Conservation (phyloP, 2,797 vertebrate genomes). For the Cyprinella venusta region DNA sequence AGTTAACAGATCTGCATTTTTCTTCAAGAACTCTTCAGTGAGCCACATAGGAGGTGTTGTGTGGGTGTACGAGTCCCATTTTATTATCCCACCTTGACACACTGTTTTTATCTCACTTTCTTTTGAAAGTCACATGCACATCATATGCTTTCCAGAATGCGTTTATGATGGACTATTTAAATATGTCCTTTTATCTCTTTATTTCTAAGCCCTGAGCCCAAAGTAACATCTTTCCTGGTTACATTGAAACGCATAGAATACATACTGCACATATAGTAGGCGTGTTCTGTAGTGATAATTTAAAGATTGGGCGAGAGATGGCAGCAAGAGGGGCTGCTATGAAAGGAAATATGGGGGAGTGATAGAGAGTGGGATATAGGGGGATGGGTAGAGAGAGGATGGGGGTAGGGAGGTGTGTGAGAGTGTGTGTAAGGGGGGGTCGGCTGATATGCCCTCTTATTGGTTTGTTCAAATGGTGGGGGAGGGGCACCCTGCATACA, state of each 20-base stretch:
- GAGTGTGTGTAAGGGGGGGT: conserved; percentile 52
- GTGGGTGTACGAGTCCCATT: conserved; percentile 23
- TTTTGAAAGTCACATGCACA: not conserved
- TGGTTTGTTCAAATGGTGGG: conserved; percentile 80
- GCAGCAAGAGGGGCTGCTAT: conserved; percentile 69
- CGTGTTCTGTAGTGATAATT: conserved; percentile 28
- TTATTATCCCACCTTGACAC: conserved; percentile 27
- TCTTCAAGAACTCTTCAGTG: not conserved
- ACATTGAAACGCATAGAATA: not conserved
- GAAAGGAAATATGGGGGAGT: conserved; percentile 71
- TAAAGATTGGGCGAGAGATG: conserved; percentile 66
- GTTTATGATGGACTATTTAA: not conserved
- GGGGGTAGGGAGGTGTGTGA: conserved; percentile 64
- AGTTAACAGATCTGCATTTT: not conserved
- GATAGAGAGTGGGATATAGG: conserved; percentile 75
- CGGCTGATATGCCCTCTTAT: conserved; percentile 76
- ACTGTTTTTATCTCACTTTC: conserved; percentile 25
- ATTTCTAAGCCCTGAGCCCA: not conserved
- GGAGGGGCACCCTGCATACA: conserved; percentile 77
- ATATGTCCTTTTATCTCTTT: not conserved
- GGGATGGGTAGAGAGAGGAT: conserved; percentile 70
- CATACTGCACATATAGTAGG: conserved; percentile 16
- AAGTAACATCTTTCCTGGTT: not conserved
- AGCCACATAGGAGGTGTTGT: conserved; percentile 24
- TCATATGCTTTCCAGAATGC: not conserved